Conservation (phyloP, 2,113 vertebrate species). For the Rhea americana region DNA sequence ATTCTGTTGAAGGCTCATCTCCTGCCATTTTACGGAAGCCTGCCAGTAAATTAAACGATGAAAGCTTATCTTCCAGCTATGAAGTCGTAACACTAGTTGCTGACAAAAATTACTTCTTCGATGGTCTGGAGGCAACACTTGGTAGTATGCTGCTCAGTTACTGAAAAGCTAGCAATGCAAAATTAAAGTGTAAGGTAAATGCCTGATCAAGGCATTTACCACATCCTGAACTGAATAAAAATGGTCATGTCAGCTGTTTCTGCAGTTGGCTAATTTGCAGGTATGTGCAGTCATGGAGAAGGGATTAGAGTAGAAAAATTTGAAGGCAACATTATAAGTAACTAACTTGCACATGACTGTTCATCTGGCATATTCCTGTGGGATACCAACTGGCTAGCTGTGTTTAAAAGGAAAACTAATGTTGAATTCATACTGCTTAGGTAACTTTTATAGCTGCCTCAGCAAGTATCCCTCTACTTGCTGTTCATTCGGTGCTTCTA, state of each 20-base stretch:
- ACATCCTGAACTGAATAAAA: neutral
- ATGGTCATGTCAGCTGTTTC: neutral
- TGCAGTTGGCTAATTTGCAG: neutral
- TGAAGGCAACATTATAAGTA: neutral
- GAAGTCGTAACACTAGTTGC: slow-evolving; percentile 17
- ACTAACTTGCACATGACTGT: neutral
- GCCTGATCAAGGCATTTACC: neutral
- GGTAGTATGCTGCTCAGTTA: neutral
- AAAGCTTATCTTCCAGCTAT: slow-evolving; percentile 33
- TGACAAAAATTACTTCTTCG: neutral
- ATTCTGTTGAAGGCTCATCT: slow-evolving; percentile 29
- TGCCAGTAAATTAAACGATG: slow-evolving; percentile 43
- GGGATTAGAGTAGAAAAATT: neutral
- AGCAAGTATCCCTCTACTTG: neutral
- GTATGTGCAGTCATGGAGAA: neutral
- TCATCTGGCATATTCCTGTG: neutral
- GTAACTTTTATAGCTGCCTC: neutral
- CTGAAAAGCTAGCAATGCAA: neutral
- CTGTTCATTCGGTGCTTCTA: neutral
- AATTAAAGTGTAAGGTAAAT: neutral
- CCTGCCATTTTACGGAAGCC: neutral
- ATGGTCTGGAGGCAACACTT: neutral
- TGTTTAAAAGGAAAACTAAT: neutral
- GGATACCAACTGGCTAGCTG: neutral
- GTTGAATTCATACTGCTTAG: neutral